Base-by-base conservation (phyloP, 2,113 vertebrate species). In the Poeciliopsis retropinna region DNA sequence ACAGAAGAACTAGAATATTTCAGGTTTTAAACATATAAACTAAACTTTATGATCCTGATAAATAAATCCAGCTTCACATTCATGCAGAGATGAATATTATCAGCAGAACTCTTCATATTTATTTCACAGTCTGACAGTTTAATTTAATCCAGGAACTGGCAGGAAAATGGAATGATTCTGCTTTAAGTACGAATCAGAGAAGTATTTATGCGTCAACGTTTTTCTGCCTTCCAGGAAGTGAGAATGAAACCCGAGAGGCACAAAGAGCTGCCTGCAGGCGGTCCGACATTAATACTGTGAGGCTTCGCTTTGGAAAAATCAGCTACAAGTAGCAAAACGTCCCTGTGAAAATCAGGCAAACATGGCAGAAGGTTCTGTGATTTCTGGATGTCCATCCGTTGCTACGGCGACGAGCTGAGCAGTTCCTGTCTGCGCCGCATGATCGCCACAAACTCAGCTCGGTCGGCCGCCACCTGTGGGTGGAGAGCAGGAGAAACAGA, bases 401-500 rank as follows among this genome's bases (percentile, higher is more conserved):
- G 30, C 76, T 91, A 93, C 0, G 92, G 91, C 29, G 93, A 91
- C 25, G 91, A 90, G 71, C 89, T 82, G 72, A 93, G 81, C 25
- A 90, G 79, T 72, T 94, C 90, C 79, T 95, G 92, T 1, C 93
- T 57, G 6, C 93, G 90, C 3, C 90, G 87, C 91, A 94, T 92
- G 78, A 93, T 92, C 83, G 92, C 87, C 51, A 92, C 83, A 5
- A 92, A 92, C 87, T 92, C 87, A 5, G 91, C 92, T 72, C 68
- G 86, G 73, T 95, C 95, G 25, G 83, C 83, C 70, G 91, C 94
- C 77, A 93, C 94, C 96, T 95, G 90, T 70, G 81, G 93, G 94
- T 89, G n/a, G 72, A 93, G 78, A 85, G 70, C 0, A 76, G 64
- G 62, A 87, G 70, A 86, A 39, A 68, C n/a, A 85, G 72, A 70